Base-by-base conservation (phyloP, 2,888 invertebrate species). In the Lasioglossum villosulum region DNA sequence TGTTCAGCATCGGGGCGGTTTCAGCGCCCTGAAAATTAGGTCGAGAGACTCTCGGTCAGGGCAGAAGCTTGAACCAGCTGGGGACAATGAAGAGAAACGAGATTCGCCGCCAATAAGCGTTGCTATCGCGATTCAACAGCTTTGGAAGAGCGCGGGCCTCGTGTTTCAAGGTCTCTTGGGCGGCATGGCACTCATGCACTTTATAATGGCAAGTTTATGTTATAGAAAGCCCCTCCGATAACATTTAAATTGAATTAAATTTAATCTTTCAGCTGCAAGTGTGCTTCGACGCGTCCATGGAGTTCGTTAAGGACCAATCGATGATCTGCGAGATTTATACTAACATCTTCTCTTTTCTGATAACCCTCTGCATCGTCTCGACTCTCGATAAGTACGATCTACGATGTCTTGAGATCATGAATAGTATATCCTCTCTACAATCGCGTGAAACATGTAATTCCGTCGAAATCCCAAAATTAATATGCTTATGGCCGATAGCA, bases 91-190 rank as follows among this genome's bases (percentile, higher is more conserved):
- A 72, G 19, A 45, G 82, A 71, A 19, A 37, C 75, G 19, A 66
- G 56, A 42, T 87, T 83, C 83, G 76, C 80, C 90, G 45, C 93
- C 93, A 1, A 93, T 95, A 87, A 92, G 91, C 82, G 87, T 94
- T n/a, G 95, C 95, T n/a, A 94, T 95, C 63, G 81, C 89, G 23
- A 89, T 92, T 42, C 95, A 95, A 81, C 92, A 92, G 80, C 87
- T 92, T 34, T 94, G 94, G 92, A 92, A 89, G 77, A 90, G 91
- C 56, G 86, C 88, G 10, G 94, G 94, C 16, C 90, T 94, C 16
- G 89, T 95, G 82, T 93, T 91, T 88, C 95, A 95, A 84, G 95
- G 95, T 12, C 89, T 95, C 56, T 86, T 95, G 16, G 95, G 93
- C 45, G 95, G 95, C 75, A 94, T 95, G 90, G 93, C 95, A 19